These are phyloP conservation scores for Sesamia inferens DNA, from an alignment of 2,888 invertebrate species.

Conservation along the genomic window DNA sequence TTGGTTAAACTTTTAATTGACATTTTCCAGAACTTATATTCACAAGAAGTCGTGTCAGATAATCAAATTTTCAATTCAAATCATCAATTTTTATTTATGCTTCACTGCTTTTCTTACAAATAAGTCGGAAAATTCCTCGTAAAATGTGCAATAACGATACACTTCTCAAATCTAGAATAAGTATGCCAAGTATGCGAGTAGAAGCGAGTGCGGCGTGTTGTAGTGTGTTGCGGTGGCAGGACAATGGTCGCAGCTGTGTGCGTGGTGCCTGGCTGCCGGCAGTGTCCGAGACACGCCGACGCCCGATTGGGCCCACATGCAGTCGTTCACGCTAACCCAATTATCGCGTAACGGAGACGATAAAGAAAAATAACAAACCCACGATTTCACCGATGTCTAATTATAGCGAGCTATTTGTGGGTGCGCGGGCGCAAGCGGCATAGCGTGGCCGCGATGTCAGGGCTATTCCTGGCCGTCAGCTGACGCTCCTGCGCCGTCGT, in stretches of 20 bases:
- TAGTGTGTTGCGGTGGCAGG: conserved; percentile 69
- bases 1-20: neutral
- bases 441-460: conserved; percentile 89
- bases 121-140: conserved; percentile 14
- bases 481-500: conserved; percentile 84
- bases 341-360: conserved; percentile 90
- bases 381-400: conserved; percentile 89
- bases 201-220: conserved; percentile 40
- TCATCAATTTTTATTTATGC: neutral
- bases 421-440: conserved; percentile 89
- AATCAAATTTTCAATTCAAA: neutral
- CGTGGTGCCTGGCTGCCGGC: conserved; percentile 69
- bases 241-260: conserved; percentile 75
- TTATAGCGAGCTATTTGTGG: conserved; percentile 89
- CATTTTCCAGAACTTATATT: neutral
- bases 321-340: conserved; percentile 87
- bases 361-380: conserved; percentile 91
- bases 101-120: conserved; percentile 9
- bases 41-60: neutral
- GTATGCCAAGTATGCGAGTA: conserved; percentile 38
- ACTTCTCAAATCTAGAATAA: conserved; percentile 38
- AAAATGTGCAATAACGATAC: conserved; percentile 32
- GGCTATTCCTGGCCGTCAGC: conserved; percentile 90
- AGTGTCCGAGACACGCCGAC: conserved; percentile 87
- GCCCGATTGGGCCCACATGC: conserved; percentile 88